A percentile compares a stretch with the other conserved stretches of the same genome.
phyloP scores from a whole-genome alignment of 2,113 vertebrate species.

The Crotophaga sulcirostris region DNA sequence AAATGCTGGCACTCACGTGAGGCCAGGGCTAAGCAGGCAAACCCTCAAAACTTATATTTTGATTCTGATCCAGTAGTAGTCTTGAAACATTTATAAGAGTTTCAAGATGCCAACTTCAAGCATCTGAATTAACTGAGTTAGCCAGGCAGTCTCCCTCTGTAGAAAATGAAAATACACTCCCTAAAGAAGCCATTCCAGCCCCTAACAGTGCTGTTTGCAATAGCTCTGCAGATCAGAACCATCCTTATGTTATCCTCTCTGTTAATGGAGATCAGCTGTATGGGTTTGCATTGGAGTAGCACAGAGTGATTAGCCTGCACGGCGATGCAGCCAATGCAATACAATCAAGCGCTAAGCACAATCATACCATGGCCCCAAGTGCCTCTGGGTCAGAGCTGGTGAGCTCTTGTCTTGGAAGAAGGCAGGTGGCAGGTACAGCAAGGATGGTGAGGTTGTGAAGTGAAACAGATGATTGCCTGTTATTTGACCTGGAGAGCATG shows the following conservation, averaged over 20 bases:
- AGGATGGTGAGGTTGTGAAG: background rate
- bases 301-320: background rate
- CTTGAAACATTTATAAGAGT: background rate
- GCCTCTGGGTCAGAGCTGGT: background rate
- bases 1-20: background rate
- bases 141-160: background rate
- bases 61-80: background rate
- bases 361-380: fast-evolving
- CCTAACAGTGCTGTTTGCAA: background rate
- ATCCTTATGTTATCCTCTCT: background rate
- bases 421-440: background rate
- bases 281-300: background rate
- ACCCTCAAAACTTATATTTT: background rate
- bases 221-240: background rate
- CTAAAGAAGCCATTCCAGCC: background rate
- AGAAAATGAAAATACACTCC: background rate
- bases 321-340: fast-evolving
- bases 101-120: background rate
- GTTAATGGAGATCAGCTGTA: background rate
- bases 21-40: background rate
- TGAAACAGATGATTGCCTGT: background rate
- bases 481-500: background rate
- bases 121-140: background rate
- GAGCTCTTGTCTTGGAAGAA: background rate
- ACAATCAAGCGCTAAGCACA: background rate